Evolutionary conservation across 2,797 vertebrate species (phyloP), one percentile per base, ranked within the genome.

Genomic region (Oreortyx pictus): DNA sequence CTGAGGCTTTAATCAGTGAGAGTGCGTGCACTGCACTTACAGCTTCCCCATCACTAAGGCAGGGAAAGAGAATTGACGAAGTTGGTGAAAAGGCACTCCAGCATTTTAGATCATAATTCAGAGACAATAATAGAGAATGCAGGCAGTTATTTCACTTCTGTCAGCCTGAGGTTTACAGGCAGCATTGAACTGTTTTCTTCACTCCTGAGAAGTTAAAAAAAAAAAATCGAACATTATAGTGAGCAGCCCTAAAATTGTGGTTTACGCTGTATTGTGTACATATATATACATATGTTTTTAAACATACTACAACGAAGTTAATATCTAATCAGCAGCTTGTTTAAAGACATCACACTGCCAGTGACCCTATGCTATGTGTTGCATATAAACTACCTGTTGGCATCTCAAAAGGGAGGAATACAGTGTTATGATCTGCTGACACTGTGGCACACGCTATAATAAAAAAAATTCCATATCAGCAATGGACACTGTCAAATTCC

Each of bases 201-300:
- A 57, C 14, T 56, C 46, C 78, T 61, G 9, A 62, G 27, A 92
- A n/a, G n/a, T n/a, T n/a, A 84, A 39, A 27, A 19, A 61, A 61
- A 61, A 59, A 35, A 96, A 89, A 79, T 70, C 37, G 86, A 75
- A 72, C 65, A 80, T 49, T 78, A 60, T 22, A 80, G 22, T 6
- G 23, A 95, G 54, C n/a, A 88, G 4, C 25, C 35, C 11, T 31
- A 56, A 95, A 93, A 93, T 7, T 37, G 7, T 87, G 86, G 62
- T 9, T 16, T 74, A 3, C 11, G 46, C 41, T 59, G 78, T 82
- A 64, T 20, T 61, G 2, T 29, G 18, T 29, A 41, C 25, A 27
- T 27, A 22, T 47, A 24, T 29, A 35, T 33, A 14, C 57, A 59
- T 64, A 89, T 60, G 85, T 73, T 41, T 59, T 89, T 82, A 65